These are phyloP conservation scores for Allacma fusca DNA, from an alignment of 2,888 invertebrate species.

Conservation along the genomic window DNA sequence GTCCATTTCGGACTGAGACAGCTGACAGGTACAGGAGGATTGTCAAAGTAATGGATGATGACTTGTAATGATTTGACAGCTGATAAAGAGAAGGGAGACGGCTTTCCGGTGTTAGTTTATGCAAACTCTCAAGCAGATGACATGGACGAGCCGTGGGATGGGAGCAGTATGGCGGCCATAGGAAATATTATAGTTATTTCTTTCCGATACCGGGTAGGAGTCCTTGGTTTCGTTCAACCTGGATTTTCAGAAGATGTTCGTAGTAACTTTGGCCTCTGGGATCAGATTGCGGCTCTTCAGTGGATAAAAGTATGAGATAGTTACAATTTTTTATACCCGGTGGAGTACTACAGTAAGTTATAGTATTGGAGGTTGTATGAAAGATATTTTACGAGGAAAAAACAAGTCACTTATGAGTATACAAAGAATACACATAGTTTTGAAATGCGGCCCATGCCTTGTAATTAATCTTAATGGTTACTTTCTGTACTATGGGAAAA, in stretches of 20 bases:
- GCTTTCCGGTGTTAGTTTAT: slow-evolving; percentile 57
- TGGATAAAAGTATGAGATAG: slow-evolving; percentile 56
- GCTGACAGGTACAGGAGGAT: slow-evolving; percentile 12
- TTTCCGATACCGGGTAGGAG: slow-evolving; percentile 58
- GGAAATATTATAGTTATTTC: slow-evolving; percentile 59
- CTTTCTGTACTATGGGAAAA: neutral
- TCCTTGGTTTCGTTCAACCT: slow-evolving; percentile 57
- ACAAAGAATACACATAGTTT: neutral
- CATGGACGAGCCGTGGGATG: slow-evolving; percentile 58
- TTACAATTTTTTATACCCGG: neutral
- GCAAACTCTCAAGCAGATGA: slow-evolving; percentile 57
- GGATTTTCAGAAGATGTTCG: slow-evolving; percentile 55
- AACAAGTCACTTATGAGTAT: no score
- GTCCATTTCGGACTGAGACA: neutral
- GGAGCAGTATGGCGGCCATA: slow-evolving; percentile 57
- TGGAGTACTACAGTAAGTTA: neutral
- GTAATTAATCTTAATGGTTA: slow-evolving; percentile 26
- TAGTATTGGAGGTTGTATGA: no score
- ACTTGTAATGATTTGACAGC: slow-evolving; percentile 42
- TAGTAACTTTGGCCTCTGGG: slow-evolving; percentile 60
- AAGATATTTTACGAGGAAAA: slow-evolving; percentile 1
- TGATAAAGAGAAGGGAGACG: slow-evolving; percentile 53
- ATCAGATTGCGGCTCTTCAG: slow-evolving; percentile 59
- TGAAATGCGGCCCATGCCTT: slow-evolving; percentile 9
- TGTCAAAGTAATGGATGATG: slow-evolving; percentile 28